phyloP scores from a whole-genome alignment of 1,140 invertebrate genomes.

The Melipona quadrifasciata region DNA sequence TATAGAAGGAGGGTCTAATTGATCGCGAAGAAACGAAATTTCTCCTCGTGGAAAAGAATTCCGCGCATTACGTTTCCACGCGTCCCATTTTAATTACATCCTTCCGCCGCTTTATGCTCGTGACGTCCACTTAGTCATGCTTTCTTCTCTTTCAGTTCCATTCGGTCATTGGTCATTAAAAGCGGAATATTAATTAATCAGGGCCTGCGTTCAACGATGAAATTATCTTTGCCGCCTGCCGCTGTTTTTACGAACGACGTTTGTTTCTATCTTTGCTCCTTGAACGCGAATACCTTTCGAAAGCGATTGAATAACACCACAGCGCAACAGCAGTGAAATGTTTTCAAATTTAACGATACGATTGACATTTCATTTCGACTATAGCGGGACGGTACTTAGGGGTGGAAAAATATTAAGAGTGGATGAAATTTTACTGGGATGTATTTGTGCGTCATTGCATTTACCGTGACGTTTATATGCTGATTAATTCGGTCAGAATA shows the following conservation, averaged over 20 bases:
- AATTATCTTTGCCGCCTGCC: neutral
- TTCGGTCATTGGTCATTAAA: slow-evolving; percentile 13
- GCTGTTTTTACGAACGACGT: neutral
- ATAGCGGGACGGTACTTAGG: too few species aligned
- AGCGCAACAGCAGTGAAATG: neutral
- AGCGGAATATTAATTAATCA: slow-evolving; percentile 18
- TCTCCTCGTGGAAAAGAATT: neutral
- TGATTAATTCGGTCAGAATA: too few species aligned
- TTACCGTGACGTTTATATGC: too few species aligned
- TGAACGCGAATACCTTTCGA: neutral
- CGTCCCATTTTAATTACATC: slow-evolving; percentile 40
- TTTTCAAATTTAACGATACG: neutral
- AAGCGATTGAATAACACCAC: neutral
- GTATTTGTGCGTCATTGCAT: too few species aligned
- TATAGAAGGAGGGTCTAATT: neutral
- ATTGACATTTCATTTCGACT: neutral
- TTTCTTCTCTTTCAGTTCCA: slow-evolving; percentile 19
- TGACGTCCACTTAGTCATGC: slow-evolving; percentile 13
- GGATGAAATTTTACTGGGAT: too few species aligned
- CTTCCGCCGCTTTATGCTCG: neutral
- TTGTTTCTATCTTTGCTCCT: neutral
- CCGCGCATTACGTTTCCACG: neutral
- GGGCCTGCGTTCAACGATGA: neutral
- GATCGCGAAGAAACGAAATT: neutral
- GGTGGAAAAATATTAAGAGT: too few species aligned